Conservation (phyloP, 2,888 invertebrate species). For the Polymixis lichenea region DNA sequence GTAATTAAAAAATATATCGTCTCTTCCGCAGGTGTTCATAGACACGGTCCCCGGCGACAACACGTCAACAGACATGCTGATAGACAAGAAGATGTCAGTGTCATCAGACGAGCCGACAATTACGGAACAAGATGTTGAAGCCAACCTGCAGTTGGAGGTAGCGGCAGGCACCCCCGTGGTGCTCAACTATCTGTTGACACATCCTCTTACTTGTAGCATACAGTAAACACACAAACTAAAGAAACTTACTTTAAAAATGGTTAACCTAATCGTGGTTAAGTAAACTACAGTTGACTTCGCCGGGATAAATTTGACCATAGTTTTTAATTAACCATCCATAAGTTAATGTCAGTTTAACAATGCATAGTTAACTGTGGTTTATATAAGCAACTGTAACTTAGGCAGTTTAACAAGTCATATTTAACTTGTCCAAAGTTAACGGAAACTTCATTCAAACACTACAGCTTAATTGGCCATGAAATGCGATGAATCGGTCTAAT, state of each 20-base stretch:
- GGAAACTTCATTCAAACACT: neutral
- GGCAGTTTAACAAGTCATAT: neutral
- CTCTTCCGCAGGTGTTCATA: slow-evolving; percentile 80
- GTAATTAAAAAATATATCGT: no score
- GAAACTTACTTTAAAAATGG: slow-evolving; percentile 24
- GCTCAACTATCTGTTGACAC: slow-evolving; percentile 84
- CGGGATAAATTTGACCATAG: neutral
- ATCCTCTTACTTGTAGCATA: slow-evolving; percentile 84
- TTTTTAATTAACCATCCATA: neutral
- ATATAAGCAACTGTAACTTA: neutral
- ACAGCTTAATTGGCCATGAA: neutral
- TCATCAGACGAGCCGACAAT: slow-evolving; percentile 71
- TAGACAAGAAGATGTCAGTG: slow-evolving; percentile 80
- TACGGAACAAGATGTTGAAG: slow-evolving; percentile 65
- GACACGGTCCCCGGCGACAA: slow-evolving; percentile 80
- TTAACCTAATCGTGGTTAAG: neutral
- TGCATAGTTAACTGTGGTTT: neutral
- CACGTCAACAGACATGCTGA: slow-evolving; percentile 81
- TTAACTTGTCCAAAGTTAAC: neutral
- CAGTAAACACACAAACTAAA: slow-evolving; percentile 65
- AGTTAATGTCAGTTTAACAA: neutral
- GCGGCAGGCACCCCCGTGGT: slow-evolving; percentile 87
- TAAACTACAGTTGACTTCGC: neutral
- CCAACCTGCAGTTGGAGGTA: slow-evolving; percentile 81
- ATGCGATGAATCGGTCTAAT: no score